Base-by-base conservation (phyloP, 2,113 vertebrate genomes). In the Lichenostomus cassidix region DNA sequence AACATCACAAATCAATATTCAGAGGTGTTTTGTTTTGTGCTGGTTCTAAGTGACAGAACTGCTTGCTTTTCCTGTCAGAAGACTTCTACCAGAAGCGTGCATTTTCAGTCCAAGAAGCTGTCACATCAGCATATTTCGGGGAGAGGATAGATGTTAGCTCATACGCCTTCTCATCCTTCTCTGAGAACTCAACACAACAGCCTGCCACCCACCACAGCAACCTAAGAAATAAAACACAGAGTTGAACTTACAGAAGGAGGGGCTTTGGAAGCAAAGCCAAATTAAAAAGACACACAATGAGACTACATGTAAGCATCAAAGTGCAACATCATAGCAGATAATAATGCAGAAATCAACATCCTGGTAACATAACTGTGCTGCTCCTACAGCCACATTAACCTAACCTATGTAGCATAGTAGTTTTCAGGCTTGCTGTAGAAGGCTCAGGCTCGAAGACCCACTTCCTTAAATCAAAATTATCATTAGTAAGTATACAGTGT, bases 21-120 rank as follows among this genome's bases (percentile, higher is more conserved):
- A 62, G 37, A 47, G 29, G 4, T 31, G 47, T 2, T 33, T 83
- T 92, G 44, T 55, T 91, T 87, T 83, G 46, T 53, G 37, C 71
- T 69, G 33, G 47, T 53, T 87, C 93, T 76, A 87, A 82, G 49
- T 47, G 28, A 83, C 49, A 60, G 76, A 88, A 75, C 33, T 50
- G 50, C 53, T 95, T 68, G 70, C 82, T 92, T 92, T 79, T 79
- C 68, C 63, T 79, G 33, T 77, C 71, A 88, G 46, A 87, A 91
- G 59, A 53, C 50, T 83, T 93, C 39, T 62, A 79, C 28, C 79
- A 92, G 74, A 91, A 95, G 59, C 1, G 0, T 67, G 29, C 31
- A 29, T 69, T 94, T 84, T 69, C 78, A 86, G 63, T 58, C 60
- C 84, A 92, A 83, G 75, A 94, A 94, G 59, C 70, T 79, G 79